These are phyloP conservation scores for Schrankia costaestrigalis DNA, from an alignment of 2,888 invertebrate genomes.

Conservation along the genomic window DNA sequence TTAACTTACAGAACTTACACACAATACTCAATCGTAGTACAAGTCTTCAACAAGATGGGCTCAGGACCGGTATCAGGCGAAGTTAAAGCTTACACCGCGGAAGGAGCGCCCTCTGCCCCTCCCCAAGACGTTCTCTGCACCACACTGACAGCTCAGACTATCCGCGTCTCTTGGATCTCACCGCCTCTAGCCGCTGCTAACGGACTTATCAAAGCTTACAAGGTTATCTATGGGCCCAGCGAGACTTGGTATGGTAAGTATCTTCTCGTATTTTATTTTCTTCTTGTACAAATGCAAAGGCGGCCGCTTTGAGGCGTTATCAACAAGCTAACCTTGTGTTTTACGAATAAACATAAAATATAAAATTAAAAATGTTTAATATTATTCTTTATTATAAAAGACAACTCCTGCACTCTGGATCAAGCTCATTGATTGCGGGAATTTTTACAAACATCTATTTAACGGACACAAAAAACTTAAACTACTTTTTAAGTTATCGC, in stretches of 20 bases:
- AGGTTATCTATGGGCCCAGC: constrained; percentile 94
- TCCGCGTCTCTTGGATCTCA: constrained; percentile 96
- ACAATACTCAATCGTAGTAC: constrained; percentile 96
- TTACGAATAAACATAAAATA: no score
- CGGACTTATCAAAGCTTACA: constrained; percentile 97
- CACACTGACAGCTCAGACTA: constrained; percentile 95
- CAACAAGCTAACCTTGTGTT: no score
- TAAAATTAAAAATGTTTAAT: no score
- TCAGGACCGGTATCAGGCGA: constrained; percentile 95
- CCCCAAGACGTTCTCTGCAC: constrained; percentile 96
- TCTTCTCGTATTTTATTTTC: no score
- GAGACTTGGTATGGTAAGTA: constrained; percentile 95
- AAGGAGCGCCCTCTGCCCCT: constrained; percentile 95
- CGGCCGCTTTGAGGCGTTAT: no score
- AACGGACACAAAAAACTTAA: no score
- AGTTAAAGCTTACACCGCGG: constrained; percentile 94
- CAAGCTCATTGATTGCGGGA: no score
- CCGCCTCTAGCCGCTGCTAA: constrained; percentile 95
- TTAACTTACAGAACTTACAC: constrained; percentile 87
- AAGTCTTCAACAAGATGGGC: constrained; percentile 96
- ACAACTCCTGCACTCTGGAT: no score
- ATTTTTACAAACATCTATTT: no score
- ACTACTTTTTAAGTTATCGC: not conserved
- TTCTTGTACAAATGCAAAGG: no score
- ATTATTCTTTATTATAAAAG: no score